phyloP scores from a whole-genome alignment of 2,888 invertebrate genomes.

The Barypeithes pellucidus region DNA sequence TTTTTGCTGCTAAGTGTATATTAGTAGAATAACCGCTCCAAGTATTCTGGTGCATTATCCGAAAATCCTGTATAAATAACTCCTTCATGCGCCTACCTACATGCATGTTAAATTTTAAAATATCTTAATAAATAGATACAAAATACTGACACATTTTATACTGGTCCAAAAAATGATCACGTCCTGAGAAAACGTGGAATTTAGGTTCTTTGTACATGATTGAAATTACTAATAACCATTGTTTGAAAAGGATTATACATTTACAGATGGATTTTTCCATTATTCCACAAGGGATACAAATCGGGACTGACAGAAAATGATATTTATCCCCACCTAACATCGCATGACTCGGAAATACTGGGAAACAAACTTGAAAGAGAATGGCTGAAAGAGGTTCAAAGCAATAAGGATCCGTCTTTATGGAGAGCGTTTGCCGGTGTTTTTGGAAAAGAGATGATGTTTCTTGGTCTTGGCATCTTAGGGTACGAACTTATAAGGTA shows the following conservation, averaged over 20 bases:
- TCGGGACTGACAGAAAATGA: constrained; percentile 71
- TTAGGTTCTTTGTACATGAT: too few species aligned
- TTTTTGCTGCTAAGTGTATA: too few species aligned
- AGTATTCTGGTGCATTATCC: too few species aligned
- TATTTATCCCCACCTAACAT: constrained; percentile 69
- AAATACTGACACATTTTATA: too few species aligned
- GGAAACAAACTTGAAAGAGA: constrained; percentile 63
- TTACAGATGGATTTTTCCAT: constrained; percentile 71
- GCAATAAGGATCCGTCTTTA: constrained; percentile 56
- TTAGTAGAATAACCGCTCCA: too few species aligned
- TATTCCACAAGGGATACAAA: constrained; percentile 70
- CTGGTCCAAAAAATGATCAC: too few species aligned
- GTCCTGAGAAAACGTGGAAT: too few species aligned
- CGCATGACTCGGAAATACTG: constrained; percentile 67
- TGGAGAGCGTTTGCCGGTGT: constrained; percentile 58
- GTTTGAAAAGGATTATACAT: background rate
- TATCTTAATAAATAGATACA: too few species aligned
- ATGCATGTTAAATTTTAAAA: too few species aligned
- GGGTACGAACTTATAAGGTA: constrained; percentile 45
- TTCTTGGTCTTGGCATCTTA: constrained; percentile 29
- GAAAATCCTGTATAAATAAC: too few species aligned
- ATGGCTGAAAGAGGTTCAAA: constrained; percentile 61
- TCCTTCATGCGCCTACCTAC: too few species aligned
- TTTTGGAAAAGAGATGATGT: constrained; percentile 57
- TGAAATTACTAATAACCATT: too few species aligned